phyloP scores from a whole-genome alignment of 2,797 vertebrate genomes.

The Dendrocincla fuliginosa region DNA sequence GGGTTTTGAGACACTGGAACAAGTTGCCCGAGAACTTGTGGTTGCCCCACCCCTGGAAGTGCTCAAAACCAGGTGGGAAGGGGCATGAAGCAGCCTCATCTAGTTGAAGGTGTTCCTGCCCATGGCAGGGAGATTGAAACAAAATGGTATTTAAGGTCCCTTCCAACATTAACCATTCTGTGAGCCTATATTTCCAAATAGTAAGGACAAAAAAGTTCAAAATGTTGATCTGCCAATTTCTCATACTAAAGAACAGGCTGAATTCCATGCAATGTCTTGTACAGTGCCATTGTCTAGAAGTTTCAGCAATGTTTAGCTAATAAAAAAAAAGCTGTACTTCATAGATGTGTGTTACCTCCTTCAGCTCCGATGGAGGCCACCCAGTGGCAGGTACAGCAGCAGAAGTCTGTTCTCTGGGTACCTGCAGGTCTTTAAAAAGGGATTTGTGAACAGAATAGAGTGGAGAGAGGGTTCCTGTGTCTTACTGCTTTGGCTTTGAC shows the following conservation, averaged over 20 bases:
- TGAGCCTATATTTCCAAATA: neutral
- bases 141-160: neutral
- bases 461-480: neutral
- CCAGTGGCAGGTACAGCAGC: neutral
- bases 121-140: neutral
- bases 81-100: neutral
- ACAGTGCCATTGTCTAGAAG: neutral
- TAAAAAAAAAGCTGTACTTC: neutral
- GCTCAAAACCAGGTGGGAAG: neutral
- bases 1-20: neutral
- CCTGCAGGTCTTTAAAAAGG: neutral
- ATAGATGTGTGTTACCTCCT: neutral
- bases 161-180: neutral
- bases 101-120: neutral
- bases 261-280: neutral
- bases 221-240: neutral
- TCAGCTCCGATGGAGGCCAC: neutral
- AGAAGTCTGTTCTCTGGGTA: neutral
- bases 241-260: neutral
- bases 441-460: neutral
- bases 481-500: neutral
- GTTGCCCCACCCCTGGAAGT: neutral
- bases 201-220: neutral
- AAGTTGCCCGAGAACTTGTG: neutral
- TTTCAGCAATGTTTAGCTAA: neutral